Base-by-base conservation (phyloP, 1,140 invertebrate genomes). In the Patella vulgata region DNA sequence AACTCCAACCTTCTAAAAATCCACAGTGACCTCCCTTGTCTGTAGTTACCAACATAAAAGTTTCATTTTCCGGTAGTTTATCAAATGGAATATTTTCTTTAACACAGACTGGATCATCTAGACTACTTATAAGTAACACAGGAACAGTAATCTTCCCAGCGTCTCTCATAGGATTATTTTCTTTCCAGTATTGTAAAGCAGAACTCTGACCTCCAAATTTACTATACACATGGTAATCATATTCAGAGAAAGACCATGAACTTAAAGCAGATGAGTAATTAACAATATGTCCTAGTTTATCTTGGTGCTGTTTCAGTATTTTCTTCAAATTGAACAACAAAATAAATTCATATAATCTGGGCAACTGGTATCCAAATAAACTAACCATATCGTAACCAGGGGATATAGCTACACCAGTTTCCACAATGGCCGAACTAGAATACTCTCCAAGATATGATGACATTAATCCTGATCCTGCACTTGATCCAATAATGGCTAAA, bases 371-470 rank as follows among this genome's bases (percentile, higher is more conserved):
- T 14, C 25, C 47, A 30, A 52, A 63, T n/a, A 67, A 12, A n/a
- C 55, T 36, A 33, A 65, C 21, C 1, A 62, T 43, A 14, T 74
- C 70, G 28, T 62, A 74, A 9, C 52, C 52, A 30, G 70, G 59
- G 11, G 70, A 73, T 19, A 74, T 47, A 28, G 31, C 46, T 43
- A 66, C 73, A 25, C 25, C 48, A 8, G 60, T 50, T 4, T 52
- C 17, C 3, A 74, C 6, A n/a, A 63, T 39, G 25, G 62, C 51
- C 4, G 54, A 60, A 11, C 56, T 62, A n/a, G 67, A 67, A 21
- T 60, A 70, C 31, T 73, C 70, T 12, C 73, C 73, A 0, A 74
- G 48, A 46, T 73, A 74, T 3, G 73, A 66, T n/a, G 68, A 12
- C 0, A 74, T 54, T 19, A 66, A 33, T 12, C 62, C 63, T 4